Evolutionary conservation across 2,888 invertebrate species (phyloP), one percentile per base, ranked within the genome.

Genomic region (Acleris emargana): DNA sequence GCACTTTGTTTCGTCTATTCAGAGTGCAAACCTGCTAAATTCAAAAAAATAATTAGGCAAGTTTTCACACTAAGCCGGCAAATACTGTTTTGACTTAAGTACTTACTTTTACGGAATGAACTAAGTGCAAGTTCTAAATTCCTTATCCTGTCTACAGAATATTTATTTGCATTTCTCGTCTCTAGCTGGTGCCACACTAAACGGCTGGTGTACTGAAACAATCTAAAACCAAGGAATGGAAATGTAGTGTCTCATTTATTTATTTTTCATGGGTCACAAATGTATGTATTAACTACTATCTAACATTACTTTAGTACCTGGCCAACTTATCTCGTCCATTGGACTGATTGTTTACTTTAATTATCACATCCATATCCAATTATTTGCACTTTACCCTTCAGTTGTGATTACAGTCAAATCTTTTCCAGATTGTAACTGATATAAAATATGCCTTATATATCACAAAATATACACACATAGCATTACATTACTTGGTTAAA

Each of bases 21-120:
- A 32, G 9, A 28, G 6, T 28, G 22, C 2, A 2, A 22, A 22
- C 22, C 22, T 22, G 22, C 4, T 3, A 22, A 22, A 22, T 3
- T 22, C 3, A 0, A 6, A 28, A 28, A 1, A 28, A 28, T 1
- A 28, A 28, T 7, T 28, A 7, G 1, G 28, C 7, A 28, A 3
- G 32, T 9, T 32, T 32, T 9, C 32, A 9, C 32, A 9, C 2
- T 32, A 32, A 32, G 32, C 9, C 1, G 3, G 9, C 1, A 4
- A 2, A 32, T 32, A 32, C 32, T 9, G 32, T 32, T 9, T 32
- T 2, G 32, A 9, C 9, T 32, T 11, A 32, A 11, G 11, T 11
- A 78, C 79, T 79, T 94, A 98, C 98, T 93, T 94, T 97, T 97
- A 80, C 98, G 93, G 76, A 97, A 97, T 64, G 97, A 95, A 79